A percentile compares a stretch with the other conserved stretches of the same genome.
These are phyloP conservation scores for Gymnorhina tibicen DNA, from an alignment of 2,113 vertebrate species.

Conservation along the genomic window DNA sequence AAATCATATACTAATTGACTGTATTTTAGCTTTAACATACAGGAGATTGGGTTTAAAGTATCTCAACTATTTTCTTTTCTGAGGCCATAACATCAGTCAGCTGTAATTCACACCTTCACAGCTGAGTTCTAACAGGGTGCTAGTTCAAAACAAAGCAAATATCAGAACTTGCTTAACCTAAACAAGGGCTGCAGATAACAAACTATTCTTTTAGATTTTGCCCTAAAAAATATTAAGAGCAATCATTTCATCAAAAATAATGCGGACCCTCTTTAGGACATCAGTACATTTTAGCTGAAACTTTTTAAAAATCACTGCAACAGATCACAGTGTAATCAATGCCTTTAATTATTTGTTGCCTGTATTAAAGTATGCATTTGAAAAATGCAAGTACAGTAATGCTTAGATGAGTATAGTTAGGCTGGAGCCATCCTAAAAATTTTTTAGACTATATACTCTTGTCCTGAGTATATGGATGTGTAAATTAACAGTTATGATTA, in stretches of 20 bases:
- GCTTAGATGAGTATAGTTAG: not conserved
- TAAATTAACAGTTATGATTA: not conserved
- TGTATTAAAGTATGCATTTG: not conserved
- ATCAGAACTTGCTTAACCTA: not conserved
- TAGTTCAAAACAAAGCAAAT: not conserved
- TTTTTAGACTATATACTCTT: not conserved
- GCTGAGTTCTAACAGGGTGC: not conserved
- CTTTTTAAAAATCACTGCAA: not conserved
- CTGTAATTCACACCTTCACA: not conserved
- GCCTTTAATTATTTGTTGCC: not conserved
- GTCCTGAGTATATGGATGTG: not conserved
- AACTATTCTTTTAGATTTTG: not conserved
- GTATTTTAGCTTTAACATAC: not conserved
- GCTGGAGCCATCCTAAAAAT: not conserved
- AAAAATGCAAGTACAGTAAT: not conserved
- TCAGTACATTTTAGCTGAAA: not conserved
- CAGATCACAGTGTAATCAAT: not conserved
- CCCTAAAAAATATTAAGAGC: not conserved
- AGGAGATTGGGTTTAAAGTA: not conserved
- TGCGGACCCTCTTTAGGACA: not conserved
- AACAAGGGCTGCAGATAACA: not conserved
- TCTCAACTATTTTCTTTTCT: not conserved
- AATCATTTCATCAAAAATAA: not conserved
- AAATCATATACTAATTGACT: not conserved
- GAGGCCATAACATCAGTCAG: not conserved